These are phyloP conservation scores for Halcyon malimbica DNA, from an alignment of 2,113 vertebrate genomes.

Conservation along the genomic window DNA sequence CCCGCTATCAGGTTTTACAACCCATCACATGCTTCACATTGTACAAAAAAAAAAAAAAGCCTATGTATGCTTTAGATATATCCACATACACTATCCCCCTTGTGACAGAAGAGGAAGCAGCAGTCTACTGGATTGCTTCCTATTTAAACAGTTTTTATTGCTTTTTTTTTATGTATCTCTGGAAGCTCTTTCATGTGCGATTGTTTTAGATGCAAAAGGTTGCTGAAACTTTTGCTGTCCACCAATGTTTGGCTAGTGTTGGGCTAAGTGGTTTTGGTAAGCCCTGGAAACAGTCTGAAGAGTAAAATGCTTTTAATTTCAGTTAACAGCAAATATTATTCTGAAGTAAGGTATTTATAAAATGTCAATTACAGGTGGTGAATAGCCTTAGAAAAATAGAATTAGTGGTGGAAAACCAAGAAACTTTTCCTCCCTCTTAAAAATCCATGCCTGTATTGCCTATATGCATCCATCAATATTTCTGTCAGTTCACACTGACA, in stretches of 20 bases:
- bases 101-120: background rate
- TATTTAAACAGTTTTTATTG: background rate
- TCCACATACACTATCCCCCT: background rate
- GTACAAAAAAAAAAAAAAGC: background rate
- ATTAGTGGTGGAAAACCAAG: background rate
- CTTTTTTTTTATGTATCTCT: background rate
- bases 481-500: background rate
- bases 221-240: background rate
- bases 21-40: background rate
- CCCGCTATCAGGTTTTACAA: background rate
- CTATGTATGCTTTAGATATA: background rate
- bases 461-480: background rate
- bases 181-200: background rate
- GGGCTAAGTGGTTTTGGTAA: background rate
- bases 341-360: background rate
- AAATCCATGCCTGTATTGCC: background rate
- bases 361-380: background rate
- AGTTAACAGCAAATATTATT: background rate
- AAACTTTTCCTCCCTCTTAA: background rate
- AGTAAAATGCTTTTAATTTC: background rate
- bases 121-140: background rate
- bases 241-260: fast-evolving
- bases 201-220: background rate
- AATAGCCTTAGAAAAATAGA: background rate
- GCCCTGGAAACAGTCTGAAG: background rate